These are phyloP conservation scores for Brachionus rubens DNA, from an alignment of 1,140 invertebrate species.

Conservation along the genomic window DNA sequence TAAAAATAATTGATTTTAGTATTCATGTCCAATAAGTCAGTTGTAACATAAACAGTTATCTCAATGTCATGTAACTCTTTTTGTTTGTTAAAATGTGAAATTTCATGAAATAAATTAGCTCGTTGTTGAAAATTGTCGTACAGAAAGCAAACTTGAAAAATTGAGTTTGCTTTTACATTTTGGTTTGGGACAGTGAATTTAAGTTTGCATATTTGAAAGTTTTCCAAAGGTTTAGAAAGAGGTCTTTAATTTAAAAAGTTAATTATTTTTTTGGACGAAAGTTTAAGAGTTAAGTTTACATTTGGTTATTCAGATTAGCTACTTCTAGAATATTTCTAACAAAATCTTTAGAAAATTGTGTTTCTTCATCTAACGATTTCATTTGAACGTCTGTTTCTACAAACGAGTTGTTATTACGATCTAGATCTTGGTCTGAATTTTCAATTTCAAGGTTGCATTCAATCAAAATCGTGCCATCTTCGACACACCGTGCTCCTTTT, in stretches of 20 bases:
- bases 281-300: too few species aligned
- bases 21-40: background rate
- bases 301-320: too few species aligned
- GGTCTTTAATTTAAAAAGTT: too few species aligned
- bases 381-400: too few species aligned
- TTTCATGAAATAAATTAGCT: background rate
- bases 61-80: too few species aligned
- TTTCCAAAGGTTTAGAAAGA: too few species aligned
- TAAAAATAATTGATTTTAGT: background rate
- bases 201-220: background rate
- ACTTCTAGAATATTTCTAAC: too few species aligned
- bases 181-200: background rate
- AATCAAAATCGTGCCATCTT: background rate
- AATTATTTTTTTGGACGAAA: too few species aligned
- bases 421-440: background rate
- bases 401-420: too few species aligned
- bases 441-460: background rate
- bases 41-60: background rate
- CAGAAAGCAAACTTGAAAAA: background rate
- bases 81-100: background rate
- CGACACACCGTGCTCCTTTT: background rate
- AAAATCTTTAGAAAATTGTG: too few species aligned
- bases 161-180: background rate
- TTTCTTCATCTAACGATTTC: too few species aligned
- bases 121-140: background rate